Percentiles rank a stretch among this genome's conserved stretches.
Conservation (phyloP, 2,888 invertebrate species). For the Calameuta pallipes region DNA sequence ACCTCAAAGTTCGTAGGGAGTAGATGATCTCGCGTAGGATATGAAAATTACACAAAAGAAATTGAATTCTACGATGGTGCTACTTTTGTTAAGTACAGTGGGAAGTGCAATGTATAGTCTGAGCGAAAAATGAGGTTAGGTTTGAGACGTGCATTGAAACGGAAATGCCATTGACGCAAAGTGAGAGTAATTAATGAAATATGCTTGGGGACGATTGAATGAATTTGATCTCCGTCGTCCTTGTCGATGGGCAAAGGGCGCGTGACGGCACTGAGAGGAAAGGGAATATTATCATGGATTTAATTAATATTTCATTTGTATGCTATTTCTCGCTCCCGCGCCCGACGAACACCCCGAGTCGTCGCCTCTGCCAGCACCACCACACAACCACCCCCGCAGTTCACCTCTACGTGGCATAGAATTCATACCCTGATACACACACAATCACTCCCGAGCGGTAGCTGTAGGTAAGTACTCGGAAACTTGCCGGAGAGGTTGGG, state of each 20-base stretch:
- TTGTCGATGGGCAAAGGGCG: slow-evolving; percentile 7
- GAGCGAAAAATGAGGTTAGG: background rate
- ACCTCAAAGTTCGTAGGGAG: background rate
- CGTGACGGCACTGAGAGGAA: background rate
- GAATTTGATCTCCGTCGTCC: slow-evolving; percentile 39
- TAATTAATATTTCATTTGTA: slow-evolving; percentile 62
- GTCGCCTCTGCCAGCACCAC: slow-evolving; percentile 14
- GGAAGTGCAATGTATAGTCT: background rate
- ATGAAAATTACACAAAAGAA: background rate
- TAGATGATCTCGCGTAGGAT: background rate
- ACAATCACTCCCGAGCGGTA: background rate
- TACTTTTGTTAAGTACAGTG: background rate
- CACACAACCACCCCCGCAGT: slow-evolving; percentile 9
- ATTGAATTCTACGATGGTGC: background rate
- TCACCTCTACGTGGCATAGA: background rate
- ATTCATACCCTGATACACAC: background rate
- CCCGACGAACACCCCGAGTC: slow-evolving; percentile 11
- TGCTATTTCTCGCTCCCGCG: slow-evolving; percentile 49
- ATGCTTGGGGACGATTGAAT: slow-evolving; percentile 39
- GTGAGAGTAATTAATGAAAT: slow-evolving; percentile 52
- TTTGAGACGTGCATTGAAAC: slow-evolving; percentile 39
- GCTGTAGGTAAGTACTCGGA: slow-evolving; percentile 23
- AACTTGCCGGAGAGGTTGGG: slow-evolving; percentile 6
- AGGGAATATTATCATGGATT: slow-evolving; percentile 53
- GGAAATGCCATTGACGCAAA: slow-evolving; percentile 51